These are phyloP conservation scores for Orchestia grillus DNA, from an alignment of 1,140 invertebrate genomes.

Conservation along the genomic window DNA sequence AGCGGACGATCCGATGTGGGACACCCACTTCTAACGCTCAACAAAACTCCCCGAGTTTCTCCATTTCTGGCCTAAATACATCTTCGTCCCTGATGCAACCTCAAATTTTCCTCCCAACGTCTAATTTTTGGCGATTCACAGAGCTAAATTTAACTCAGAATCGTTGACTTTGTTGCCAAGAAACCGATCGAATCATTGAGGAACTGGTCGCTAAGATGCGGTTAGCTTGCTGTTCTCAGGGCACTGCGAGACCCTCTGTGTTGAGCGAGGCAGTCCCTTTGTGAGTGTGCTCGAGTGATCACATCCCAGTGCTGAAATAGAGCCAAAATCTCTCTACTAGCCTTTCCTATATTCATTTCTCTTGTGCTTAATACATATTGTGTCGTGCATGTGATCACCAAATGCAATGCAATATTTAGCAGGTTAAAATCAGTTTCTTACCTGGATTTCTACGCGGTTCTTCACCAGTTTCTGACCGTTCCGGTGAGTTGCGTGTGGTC, in stretches of 20 bases:
- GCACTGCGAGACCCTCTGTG: constrained; percentile 15
- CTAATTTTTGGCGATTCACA: background rate
- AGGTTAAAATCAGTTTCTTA: background rate
- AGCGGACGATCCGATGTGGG: constrained; percentile 3
- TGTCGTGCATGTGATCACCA: background rate
- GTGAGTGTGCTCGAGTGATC: constrained; percentile 52
- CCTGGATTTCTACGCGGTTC: background rate
- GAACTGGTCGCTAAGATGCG: constrained; percentile 23
- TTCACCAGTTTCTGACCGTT: background rate
- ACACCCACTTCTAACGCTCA: constrained; percentile 16
- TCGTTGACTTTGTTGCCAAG: background rate
- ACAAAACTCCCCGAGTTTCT: background rate
- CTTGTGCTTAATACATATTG: background rate
- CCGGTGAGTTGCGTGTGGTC: constrained; percentile 47
- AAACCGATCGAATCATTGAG: constrained; percentile 28
- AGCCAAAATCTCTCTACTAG: background rate
- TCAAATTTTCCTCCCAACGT: background rate
- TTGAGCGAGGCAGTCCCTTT: constrained; percentile 1
- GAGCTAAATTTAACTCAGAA: background rate
- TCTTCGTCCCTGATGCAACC: background rate
- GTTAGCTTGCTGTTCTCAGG: background rate
- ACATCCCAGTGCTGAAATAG: background rate
- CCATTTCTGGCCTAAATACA: background rate
- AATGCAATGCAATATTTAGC: background rate
- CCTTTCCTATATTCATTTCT: background rate